Evolutionary conservation across 2,888 invertebrate species (phyloP), one percentile per base, ranked within the genome.

Genomic region (Chrysolina americana): DNA sequence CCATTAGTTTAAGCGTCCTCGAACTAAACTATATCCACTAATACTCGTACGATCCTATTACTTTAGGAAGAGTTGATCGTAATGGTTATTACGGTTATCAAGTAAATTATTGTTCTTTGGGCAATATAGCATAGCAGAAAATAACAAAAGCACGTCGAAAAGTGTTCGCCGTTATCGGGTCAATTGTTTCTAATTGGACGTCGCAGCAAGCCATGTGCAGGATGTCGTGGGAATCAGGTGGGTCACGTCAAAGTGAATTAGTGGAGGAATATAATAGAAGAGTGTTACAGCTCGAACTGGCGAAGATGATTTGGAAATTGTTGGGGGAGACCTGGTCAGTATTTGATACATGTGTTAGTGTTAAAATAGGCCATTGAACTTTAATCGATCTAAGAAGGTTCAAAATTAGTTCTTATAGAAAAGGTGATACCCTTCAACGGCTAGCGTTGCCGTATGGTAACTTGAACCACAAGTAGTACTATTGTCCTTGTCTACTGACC

Each of bases 201-300:
- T 66, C 72, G 72, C 73, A 68, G 73, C 64, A 56, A 41, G 73
- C 73, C 77, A 78, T 77, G 71, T 78, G 78, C 77, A 77, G 75
- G 79, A 79, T 79, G 78, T 80, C 81, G 81, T 81, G 81, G 81
- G 81, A 81, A 81, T 72, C 75, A 79, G 80, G 78, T 80, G 79
- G 79, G 76, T 78, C 78, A 79, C 72, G 79, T 81, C 79, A 79
- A 76, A 76, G 73, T 72, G 74, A 81, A 79, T 81, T 79, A 73
- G 74, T 74, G 74, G 70, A 77, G 70, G 77, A 77, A 64, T 70
- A 76, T 76, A 76, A 72, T 73, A 69, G 73, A 71, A 75, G 68
- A 73, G 76, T 68, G 75, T 65, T 65, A 59, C 63, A 65, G 72
- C 73, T 65, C 50, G 64, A 71, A 41, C 64, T 71, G 68, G 68